A percentile compares a stretch with the other conserved stretches of the same genome.
Evolutionary conservation across 2,888 invertebrate species (phyloP).

Genomic region (Stenurella melanura): DNA sequence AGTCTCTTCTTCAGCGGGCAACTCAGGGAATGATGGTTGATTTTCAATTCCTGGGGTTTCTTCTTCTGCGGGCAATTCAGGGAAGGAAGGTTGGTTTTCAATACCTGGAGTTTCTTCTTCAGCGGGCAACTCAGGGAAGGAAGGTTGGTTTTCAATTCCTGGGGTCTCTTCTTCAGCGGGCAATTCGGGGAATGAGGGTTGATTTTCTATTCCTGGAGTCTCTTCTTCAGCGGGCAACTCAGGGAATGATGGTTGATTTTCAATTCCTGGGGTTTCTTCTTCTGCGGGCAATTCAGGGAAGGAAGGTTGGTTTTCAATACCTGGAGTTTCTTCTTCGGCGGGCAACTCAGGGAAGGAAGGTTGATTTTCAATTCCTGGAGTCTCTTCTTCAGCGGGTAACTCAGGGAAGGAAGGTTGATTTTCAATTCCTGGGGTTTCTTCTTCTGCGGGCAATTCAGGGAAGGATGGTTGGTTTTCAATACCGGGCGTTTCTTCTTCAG

Average conservation of each 20-base stretch:
- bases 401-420: slow-evolving; percentile 30
- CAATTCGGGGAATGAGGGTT: slow-evolving; percentile 19
- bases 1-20: not conserved
- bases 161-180: slow-evolving; percentile 1
- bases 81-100: slow-evolving; percentile 29
- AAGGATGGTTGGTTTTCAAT: slow-evolving; percentile 18
- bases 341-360: slow-evolving; percentile 10
- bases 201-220: slow-evolving; percentile 5
- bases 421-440: slow-evolving; percentile 22
- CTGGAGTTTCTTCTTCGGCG: not conserved
- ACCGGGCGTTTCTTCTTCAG: not conserved
- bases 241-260: slow-evolving; percentile 22
- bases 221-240: slow-evolving; percentile 29
- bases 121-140: slow-evolving; percentile 20
- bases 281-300: slow-evolving; percentile 29
- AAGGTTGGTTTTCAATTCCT: slow-evolving; percentile 16
- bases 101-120: slow-evolving; percentile 5
- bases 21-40: slow-evolving; percentile 33
- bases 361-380: slow-evolving; percentile 9
- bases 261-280: slow-evolving; percentile 20
- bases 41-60: slow-evolving; percentile 31
- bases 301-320: slow-evolving; percentile 19
- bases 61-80: slow-evolving; percentile 37
- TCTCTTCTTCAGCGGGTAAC: slow-evolving; percentile 1
- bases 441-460: slow-evolving; percentile 34